Conservation (phyloP, 2,797 vertebrate genomes). For the Phrynocephalus guinanensis region DNA sequence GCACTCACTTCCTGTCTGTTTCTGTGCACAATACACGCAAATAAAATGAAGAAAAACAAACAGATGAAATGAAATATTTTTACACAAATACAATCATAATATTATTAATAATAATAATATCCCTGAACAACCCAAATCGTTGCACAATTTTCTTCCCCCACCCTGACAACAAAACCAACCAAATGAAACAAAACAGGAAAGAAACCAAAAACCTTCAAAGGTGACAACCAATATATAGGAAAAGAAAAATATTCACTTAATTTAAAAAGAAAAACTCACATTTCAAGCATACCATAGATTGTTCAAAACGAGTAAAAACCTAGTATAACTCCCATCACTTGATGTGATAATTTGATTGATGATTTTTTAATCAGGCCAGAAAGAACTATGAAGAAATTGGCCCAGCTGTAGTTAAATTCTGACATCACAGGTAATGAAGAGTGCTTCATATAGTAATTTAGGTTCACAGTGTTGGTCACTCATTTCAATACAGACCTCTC, state of each 20-base stretch:
- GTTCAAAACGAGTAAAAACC: constrained; percentile 59
- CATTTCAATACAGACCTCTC: neutral
- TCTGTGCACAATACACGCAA: constrained; percentile 88
- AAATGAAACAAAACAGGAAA: constrained; percentile 53
- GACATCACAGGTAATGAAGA: neutral
- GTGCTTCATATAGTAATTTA: neutral
- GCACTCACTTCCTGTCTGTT: constrained; percentile 84
- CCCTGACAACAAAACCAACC: constrained; percentile 58
- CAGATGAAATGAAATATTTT: constrained; percentile 77
- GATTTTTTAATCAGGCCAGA: constrained; percentile 16
- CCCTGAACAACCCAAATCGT: constrained; percentile 71
- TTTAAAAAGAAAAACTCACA: constrained; percentile 63
- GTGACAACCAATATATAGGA: constrained; percentile 58
- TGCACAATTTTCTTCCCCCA: constrained; percentile 60
- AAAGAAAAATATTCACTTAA: constrained; percentile 45
- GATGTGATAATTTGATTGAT: constrained; percentile 11
- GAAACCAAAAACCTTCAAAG: constrained; percentile 54
- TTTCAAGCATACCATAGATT: constrained; percentile 62
- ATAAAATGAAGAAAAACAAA: constrained; percentile 75
- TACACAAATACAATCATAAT: constrained; percentile 70
- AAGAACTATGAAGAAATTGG: accelerated
- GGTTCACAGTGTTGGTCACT: neutral
- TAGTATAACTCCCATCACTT: neutral
- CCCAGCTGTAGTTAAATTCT: constrained; percentile 7
- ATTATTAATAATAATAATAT: constrained; percentile 53